A percentile compares a stretch with the other conserved stretches of the same genome.
Conservation (phyloP, 2,797 vertebrate genomes). For the Chromis chromis region DNA sequence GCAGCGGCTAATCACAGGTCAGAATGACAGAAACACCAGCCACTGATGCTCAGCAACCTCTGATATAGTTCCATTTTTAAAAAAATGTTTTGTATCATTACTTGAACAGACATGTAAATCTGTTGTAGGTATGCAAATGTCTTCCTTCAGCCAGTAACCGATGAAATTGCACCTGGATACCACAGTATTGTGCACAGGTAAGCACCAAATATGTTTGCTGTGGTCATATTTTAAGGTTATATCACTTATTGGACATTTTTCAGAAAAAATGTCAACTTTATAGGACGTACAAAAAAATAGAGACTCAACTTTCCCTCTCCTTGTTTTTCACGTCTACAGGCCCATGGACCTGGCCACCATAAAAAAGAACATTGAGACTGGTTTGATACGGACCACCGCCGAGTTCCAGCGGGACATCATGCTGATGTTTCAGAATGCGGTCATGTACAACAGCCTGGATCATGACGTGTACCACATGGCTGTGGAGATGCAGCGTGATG, state of each 20-base stretch:
- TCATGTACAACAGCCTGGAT: constrained; percentile 96
- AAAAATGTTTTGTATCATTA: neutral
- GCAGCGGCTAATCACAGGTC: constrained; percentile 98
- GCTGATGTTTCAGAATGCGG: constrained; percentile 97
- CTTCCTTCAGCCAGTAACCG: constrained; percentile 97
- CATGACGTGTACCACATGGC: constrained; percentile 94
- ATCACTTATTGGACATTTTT: neutral
- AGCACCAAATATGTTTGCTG: constrained; percentile 30
- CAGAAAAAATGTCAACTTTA: neutral
- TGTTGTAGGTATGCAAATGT: constrained; percentile 94
- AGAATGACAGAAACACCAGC: constrained; percentile 14
- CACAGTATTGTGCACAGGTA: constrained; percentile 98
- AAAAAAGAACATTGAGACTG: constrained; percentile 92
- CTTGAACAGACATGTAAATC: constrained; percentile 16
- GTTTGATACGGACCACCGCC: constrained; percentile 88
- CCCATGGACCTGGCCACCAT: constrained; percentile 95
- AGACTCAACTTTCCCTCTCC: neutral
- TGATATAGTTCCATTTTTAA: neutral
- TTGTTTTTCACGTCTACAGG: constrained; percentile 69
- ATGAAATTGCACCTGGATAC: constrained; percentile 98
- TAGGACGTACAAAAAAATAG: neutral
- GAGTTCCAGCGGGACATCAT: constrained; percentile 97
- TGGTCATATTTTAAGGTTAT: neutral
- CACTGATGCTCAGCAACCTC: neutral
- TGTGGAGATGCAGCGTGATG: constrained; percentile 94